phyloP scores from a whole-genome alignment of 2,888 invertebrate species.

The Calliopum simillimum region DNA sequence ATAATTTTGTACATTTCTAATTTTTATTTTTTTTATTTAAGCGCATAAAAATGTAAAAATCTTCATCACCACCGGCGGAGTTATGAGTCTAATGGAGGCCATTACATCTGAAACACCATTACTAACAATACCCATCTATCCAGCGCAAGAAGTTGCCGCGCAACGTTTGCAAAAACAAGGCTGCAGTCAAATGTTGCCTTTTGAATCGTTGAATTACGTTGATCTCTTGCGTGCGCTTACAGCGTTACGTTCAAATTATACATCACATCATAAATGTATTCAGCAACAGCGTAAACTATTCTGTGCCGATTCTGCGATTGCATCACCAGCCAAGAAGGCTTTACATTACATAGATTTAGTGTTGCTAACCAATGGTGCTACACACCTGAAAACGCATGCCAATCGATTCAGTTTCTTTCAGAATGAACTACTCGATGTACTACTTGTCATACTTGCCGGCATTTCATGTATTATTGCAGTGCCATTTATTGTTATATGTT shows the following conservation, averaged over 20 bases:
- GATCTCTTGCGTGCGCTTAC: slow-evolving; percentile 63
- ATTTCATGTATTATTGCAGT: slow-evolving; percentile 60
- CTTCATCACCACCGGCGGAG: slow-evolving; percentile 73
- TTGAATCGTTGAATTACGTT: slow-evolving; percentile 65
- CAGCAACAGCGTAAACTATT: slow-evolving; percentile 49
- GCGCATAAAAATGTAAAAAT: slow-evolving; percentile 70
- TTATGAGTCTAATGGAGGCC: slow-evolving; percentile 71
- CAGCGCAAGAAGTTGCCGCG: slow-evolving; percentile 69
- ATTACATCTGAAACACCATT: slow-evolving; percentile 69
- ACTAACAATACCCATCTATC: slow-evolving; percentile 69
- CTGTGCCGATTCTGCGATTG: slow-evolving; percentile 51
- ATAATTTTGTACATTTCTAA: background rate
- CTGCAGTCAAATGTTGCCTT: slow-evolving; percentile 62
- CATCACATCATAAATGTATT: slow-evolving; percentile 50
- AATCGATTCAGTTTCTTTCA: slow-evolving; percentile 62
- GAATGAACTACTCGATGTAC: slow-evolving; percentile 62
- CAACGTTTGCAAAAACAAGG: slow-evolving; percentile 66
- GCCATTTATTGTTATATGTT: slow-evolving; percentile 62
- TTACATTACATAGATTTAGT: slow-evolving; percentile 63
- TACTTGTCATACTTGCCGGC: slow-evolving; percentile 60
- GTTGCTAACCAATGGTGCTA: slow-evolving; percentile 59
- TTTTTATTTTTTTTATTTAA: slow-evolving; percentile 48
- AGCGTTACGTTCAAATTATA: slow-evolving; percentile 62
- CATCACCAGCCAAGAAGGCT: slow-evolving; percentile 55
- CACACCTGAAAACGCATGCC: slow-evolving; percentile 62